Conservation (phyloP, 2,113 vertebrate species). For the Piliocolobus tephrosceles region DNA sequence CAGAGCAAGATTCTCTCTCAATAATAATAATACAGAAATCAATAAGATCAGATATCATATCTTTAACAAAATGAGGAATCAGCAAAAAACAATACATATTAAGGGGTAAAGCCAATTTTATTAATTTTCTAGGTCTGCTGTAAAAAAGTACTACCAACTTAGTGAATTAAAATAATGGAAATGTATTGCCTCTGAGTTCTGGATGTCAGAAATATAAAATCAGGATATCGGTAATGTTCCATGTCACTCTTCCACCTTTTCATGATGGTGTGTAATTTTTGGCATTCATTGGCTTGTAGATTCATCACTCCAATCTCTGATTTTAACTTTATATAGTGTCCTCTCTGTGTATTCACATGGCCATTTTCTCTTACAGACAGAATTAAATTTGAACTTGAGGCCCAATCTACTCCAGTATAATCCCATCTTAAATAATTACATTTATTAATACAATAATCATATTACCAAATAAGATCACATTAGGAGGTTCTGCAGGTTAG, state of each 20-base stretch:
- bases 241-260: neutral
- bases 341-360: neutral
- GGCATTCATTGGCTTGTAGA: neutral
- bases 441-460: neutral
- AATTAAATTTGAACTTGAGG: neutral
- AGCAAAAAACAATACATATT: neutral
- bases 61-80: neutral
- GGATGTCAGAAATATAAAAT: neutral
- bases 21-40: too few species aligned
- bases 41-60: too few species aligned
- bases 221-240: neutral
- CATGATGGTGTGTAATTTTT: neutral
- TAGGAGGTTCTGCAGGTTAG: neutral
- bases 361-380: neutral
- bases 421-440: neutral
- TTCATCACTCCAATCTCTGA: too few species aligned
- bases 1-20: too few species aligned
- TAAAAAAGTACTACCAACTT: too few species aligned
- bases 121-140: too few species aligned
- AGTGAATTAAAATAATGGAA: neutral
- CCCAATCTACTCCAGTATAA: neutral
- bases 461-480: neutral
- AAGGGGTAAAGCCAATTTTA: neutral
- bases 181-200: neutral
- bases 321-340: neutral